A percentile compares a stretch with the other conserved stretches of the same genome.
phyloP scores from a whole-genome alignment of 2,113 vertebrate genomes.

The Microcebus jonahi region DNA sequence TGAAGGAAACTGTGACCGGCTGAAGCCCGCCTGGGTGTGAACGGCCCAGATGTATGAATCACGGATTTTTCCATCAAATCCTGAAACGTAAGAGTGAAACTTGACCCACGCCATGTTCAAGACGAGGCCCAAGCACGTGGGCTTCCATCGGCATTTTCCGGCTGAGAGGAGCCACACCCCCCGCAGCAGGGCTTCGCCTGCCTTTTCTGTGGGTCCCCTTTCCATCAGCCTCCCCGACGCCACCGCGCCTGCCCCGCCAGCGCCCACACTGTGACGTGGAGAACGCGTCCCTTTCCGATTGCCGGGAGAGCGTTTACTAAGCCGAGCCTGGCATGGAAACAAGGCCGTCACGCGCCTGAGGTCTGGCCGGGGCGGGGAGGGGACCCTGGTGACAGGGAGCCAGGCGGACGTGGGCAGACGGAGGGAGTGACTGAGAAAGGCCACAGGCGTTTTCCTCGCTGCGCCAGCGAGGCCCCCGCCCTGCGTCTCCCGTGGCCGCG shows the following conservation, averaged over 20 bases:
- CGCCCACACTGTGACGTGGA: background rate
- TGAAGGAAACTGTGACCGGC: background rate
- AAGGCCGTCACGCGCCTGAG: background rate
- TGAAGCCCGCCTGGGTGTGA: background rate
- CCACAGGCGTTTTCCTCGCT: accelerated
- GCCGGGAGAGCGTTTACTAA: background rate
- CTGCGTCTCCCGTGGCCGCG: accelerated
- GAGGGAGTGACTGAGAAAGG: background rate
- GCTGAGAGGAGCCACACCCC: background rate
- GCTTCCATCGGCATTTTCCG: background rate
- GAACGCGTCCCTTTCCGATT: background rate
- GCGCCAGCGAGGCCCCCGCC: accelerated
- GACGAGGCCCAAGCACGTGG: background rate
- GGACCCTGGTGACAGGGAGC: accelerated
- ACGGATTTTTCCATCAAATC: background rate
- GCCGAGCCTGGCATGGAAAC: background rate
- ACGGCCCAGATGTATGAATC: background rate
- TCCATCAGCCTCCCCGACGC: background rate
- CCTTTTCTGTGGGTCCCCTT: background rate
- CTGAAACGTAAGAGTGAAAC: background rate
- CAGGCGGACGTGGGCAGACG: background rate
- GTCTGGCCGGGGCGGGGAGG: background rate
- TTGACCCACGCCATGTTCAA: accelerated
- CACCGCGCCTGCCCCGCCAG: background rate
- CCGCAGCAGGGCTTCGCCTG: background rate